Evolutionary conservation across 2,113 vertebrate species (phyloP), one percentile per base, ranked within the genome.

Genomic region (Hippocampus zosterae): DNA sequence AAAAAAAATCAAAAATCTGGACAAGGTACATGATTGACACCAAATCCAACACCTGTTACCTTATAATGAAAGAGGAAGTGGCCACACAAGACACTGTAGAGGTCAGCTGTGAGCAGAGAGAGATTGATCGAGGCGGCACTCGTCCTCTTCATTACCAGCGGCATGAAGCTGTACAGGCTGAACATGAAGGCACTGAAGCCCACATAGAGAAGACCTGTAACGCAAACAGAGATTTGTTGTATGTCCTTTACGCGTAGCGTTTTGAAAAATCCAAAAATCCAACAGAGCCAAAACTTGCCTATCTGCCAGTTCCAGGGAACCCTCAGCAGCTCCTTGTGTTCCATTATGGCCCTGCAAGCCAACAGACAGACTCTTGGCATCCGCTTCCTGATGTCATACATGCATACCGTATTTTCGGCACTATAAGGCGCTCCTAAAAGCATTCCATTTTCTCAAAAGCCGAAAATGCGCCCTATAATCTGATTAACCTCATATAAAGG

Each of bases 291-390:
- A 29, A 5, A 33, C 65, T 53, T 33, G 96, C 96, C 96, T 90
- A 98, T 96, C 88, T 97, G 95, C 96, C 96, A 98, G 60, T 98
- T 94, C 96, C 96, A 98, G 65, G 94, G 94, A 55, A 98, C 95
- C 88, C 92, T 97, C 87, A 98, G 85, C 71, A 98, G 90, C 88
- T 98, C 96, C 90, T 98, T 98, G 87, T 98, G 96, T 73, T 98
- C 96, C 94, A 98, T 95, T 73, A 98, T 95, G 76, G 96, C 96
- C 80, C 96, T 98, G 84, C 23, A 91, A 85, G 41, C 78, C 86
- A 73, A 84, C 81, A 84, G 12, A 65, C 42, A 27, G 2, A 46
- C 27, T 60, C 23, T 5, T 23, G 23, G 27, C 7, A n/a, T 37
- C 5, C 33, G 33, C 33, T 6, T 37, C 23, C 21, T n/a, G 50